phyloP scores from a whole-genome alignment of 2,797 vertebrate species.

The Parauchenoglanis ngamensis region DNA sequence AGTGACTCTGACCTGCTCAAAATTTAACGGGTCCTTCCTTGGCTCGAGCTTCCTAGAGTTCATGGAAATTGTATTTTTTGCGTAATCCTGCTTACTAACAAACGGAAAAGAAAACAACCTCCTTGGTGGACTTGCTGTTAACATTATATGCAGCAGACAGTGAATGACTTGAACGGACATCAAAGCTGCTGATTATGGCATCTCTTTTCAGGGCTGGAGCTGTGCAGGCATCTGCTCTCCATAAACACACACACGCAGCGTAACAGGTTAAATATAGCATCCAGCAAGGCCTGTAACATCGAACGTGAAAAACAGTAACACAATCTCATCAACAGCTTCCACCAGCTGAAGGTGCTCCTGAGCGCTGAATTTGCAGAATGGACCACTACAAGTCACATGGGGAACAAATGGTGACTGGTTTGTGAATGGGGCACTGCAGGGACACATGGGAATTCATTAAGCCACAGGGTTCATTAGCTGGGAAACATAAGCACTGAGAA shows the following conservation, averaged over 20 bases:
- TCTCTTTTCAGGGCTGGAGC: not conserved
- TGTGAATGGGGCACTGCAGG: slow-evolving; percentile 13
- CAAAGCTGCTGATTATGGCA: slow-evolving; percentile 1
- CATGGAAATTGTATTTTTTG: no score
- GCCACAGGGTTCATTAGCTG: slow-evolving; percentile 2
- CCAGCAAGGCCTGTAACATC: slow-evolving; percentile 41
- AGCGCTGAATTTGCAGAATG: slow-evolving; percentile 4
- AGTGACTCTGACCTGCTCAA: no score
- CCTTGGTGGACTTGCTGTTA: not conserved
- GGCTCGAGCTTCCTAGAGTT: no score
- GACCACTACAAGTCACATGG: not conserved
- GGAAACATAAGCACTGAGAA: not conserved
- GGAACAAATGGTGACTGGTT: not conserved
- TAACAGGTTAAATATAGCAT: slow-evolving; percentile 50
- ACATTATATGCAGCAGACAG: not conserved
- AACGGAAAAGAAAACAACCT: not conserved
- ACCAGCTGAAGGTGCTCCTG: slow-evolving; percentile 19
- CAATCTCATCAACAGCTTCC: slow-evolving; percentile 32
- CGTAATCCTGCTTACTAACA: no score
- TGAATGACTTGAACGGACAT: slow-evolving; percentile 21
- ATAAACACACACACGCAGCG: slow-evolving; percentile 12
- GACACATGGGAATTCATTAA: slow-evolving; percentile 6
- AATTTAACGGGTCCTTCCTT: no score
- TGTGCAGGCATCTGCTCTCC: slow-evolving; percentile 32
- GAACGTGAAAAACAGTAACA: slow-evolving; percentile 47